Conservation (phyloP, 2,797 vertebrate genomes). For the Myripristis murdjan region DNA sequence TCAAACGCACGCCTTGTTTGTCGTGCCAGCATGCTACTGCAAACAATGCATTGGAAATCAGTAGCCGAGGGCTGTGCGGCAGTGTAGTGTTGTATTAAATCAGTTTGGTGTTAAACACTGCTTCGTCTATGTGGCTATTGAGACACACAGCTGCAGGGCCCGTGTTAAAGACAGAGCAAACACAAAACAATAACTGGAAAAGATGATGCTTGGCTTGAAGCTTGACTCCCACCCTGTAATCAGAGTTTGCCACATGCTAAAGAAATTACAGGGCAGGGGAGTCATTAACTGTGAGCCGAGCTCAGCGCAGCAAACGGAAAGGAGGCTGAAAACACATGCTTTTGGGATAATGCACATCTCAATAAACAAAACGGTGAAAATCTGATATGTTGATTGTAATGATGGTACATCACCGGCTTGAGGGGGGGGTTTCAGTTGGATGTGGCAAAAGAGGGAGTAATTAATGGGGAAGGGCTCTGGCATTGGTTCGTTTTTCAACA, state of each 20-base stretch:
- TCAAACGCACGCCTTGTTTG: slow-evolving; percentile 34
- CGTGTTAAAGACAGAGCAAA: slow-evolving; percentile 59
- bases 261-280: slow-evolving; percentile 85
- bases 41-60: slow-evolving; percentile 53
- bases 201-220: slow-evolving; percentile 74
- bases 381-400: slow-evolving; percentile 82
- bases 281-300: slow-evolving; percentile 72
- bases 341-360: slow-evolving; percentile 73
- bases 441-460: slow-evolving; percentile 63
- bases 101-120: slow-evolving; percentile 70
- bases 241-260: slow-evolving; percentile 76
- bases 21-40: slow-evolving; percentile 41
- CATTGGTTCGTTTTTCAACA: slow-evolving; percentile 48
- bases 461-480: slow-evolving; percentile 67
- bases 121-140: slow-evolving; percentile 43
- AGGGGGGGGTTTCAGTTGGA: slow-evolving; percentile 57
- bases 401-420: slow-evolving; percentile 55
- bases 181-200: slow-evolving; percentile 80
- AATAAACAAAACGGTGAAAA: slow-evolving; percentile 75
- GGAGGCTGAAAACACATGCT: slow-evolving; percentile 77
- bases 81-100: slow-evolving; percentile 51
- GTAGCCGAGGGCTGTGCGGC: slow-evolving; percentile 37
- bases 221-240: slow-evolving; percentile 82
- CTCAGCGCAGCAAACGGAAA: slow-evolving; percentile 66
- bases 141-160: slow-evolving; percentile 77